A percentile compares a stretch with the other conserved stretches of the same genome.
Conservation (phyloP, 2,113 vertebrate species). For the Neogale vison region DNA sequence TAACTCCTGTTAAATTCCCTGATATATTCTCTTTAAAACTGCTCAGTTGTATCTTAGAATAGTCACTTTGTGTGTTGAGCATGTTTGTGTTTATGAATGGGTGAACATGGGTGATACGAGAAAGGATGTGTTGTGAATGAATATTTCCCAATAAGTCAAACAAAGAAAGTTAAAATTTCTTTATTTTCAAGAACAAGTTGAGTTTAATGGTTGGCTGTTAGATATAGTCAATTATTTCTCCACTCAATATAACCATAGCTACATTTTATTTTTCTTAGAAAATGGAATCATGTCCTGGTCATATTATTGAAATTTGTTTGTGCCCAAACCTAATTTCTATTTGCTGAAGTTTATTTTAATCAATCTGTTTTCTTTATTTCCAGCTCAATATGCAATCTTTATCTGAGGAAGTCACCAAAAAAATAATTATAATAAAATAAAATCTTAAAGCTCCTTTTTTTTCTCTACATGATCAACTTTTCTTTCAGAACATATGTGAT, state of each 20-base stretch:
- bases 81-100: background rate
- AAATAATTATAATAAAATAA: background rate
- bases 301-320: background rate
- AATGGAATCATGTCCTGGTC: background rate
- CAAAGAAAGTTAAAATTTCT: background rate
- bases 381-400: background rate
- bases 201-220: background rate
- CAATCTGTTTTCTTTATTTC: background rate
- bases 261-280: background rate
- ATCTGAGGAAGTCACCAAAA: background rate
- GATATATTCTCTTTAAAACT: background rate
- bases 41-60: background rate
- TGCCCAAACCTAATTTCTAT: background rate
- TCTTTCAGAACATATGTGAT: background rate
- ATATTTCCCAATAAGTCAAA: background rate
- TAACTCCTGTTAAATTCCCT: background rate
- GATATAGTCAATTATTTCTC: background rate
- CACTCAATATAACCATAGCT: background rate
- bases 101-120: background rate
- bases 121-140: background rate
- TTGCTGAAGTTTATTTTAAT: background rate
- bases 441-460: background rate
- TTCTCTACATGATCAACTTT: background rate
- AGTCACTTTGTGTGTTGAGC: background rate
- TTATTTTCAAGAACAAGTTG: background rate